Evolutionary conservation across 2,797 vertebrate species (phyloP).

Genomic region (Pipistrellus pipistrellus): DNA sequence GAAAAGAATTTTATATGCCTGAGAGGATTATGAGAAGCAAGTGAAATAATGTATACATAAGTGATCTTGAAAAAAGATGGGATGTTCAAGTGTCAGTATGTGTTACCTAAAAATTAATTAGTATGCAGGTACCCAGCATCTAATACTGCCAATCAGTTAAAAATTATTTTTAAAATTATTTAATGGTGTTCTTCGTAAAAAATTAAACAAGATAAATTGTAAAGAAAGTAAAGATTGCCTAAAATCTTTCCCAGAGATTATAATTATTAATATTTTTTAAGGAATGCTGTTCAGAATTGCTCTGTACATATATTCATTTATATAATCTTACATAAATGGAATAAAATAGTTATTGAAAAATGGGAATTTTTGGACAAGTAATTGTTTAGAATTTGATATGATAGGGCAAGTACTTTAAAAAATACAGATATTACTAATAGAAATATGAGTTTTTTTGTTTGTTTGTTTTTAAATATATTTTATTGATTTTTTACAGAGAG

Average conservation of each 20-base stretch:
- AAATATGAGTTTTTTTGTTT: too few species aligned
- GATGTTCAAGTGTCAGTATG: not conserved
- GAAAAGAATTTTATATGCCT: conserved; percentile 5
- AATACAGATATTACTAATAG: not conserved
- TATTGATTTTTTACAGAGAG: too few species aligned
- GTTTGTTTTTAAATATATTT: too few species aligned
- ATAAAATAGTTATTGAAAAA: conserved; percentile 50
- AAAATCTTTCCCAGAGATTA: not conserved
- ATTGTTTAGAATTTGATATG: conserved; percentile 33
- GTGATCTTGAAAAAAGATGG: not conserved
- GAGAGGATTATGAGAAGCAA: not conserved
- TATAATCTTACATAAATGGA: not conserved
- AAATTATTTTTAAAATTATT: not conserved
- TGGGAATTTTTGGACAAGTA: conserved; percentile 28
- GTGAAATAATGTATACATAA: not conserved
- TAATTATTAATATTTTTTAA: not conserved
- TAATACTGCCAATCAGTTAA: conserved; percentile 4
- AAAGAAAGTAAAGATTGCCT: conserved; percentile 5
- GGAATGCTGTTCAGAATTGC: not conserved
- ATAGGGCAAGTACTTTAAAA: conserved; percentile 7
- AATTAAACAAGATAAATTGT: not conserved
- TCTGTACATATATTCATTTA: not conserved
- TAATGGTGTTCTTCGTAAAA: not conserved
- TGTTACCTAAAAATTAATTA: conserved; percentile 16
- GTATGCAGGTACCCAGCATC: not conserved